These are phyloP conservation scores for Lepus europaeus DNA, from an alignment of 2,113 vertebrate species.

Conservation along the genomic window DNA sequence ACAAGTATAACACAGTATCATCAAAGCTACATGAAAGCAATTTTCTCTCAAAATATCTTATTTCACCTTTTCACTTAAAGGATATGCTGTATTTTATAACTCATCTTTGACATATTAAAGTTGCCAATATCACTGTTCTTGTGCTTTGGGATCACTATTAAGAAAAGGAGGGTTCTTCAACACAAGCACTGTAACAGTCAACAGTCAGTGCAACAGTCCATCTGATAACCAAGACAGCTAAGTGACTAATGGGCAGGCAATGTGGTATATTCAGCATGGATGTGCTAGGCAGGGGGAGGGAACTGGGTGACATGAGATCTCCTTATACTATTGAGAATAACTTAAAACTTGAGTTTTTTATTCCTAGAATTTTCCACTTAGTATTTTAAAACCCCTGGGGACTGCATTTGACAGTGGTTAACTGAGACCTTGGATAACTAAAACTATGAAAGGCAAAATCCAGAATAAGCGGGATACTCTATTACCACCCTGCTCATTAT, in stretches of 20 bases:
- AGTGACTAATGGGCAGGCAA: not conserved
- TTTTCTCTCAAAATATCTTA: constrained; percentile 13
- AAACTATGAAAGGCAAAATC: not conserved
- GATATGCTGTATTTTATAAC: not conserved
- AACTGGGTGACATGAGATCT: not conserved
- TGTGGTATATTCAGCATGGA: not conserved
- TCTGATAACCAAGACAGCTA: not conserved
- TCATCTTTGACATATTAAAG: not conserved
- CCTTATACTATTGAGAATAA: not conserved
- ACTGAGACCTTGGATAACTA: not conserved
- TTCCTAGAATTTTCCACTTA: not conserved
- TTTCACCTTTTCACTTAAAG: not conserved
- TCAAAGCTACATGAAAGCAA: not conserved
- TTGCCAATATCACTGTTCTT: not conserved
- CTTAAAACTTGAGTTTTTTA: not conserved
- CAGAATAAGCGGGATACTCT: not conserved
- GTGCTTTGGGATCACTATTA: not conserved
- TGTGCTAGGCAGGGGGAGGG: not conserved
- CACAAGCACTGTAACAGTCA: not conserved
- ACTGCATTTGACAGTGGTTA: too few relatives aligned
- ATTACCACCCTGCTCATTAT: not conserved
- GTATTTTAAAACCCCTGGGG: not conserved
- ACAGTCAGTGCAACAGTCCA: too few relatives aligned
- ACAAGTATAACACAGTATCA: not conserved
- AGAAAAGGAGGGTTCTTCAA: not conserved